These are phyloP conservation scores for Automeris io DNA, from an alignment of 2,888 invertebrate genomes.

Conservation along the genomic window DNA sequence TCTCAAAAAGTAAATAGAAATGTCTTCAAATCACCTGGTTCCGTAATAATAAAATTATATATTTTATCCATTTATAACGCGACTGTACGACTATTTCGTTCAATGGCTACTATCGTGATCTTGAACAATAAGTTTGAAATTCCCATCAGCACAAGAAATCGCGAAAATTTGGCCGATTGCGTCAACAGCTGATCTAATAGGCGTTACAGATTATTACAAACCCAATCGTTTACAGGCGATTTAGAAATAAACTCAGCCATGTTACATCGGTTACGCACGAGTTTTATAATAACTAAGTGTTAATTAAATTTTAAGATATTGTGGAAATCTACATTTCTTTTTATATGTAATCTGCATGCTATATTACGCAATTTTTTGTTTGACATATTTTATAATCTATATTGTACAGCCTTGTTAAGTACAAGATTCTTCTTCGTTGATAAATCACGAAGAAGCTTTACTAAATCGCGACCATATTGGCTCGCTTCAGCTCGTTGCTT, in stretches of 20 bases:
- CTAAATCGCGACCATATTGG: too few species aligned
- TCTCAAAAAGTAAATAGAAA: too few species aligned
- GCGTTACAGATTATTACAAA: constrained; percentile 59
- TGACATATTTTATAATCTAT: too few species aligned
- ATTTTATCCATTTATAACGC: neutral
- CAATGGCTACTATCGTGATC: constrained; percentile 44
- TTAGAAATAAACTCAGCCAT: constrained; percentile 37
- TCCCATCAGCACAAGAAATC: constrained; percentile 60
- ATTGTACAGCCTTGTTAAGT: too few species aligned
- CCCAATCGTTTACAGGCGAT: constrained; percentile 51
- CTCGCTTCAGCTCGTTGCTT: too few species aligned
- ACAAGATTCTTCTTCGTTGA: too few species aligned
- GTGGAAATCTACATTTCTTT: constrained; percentile 2
- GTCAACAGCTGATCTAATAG: constrained; percentile 51
- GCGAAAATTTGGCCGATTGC: constrained; percentile 54
- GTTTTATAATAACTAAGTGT: constrained; percentile 7
- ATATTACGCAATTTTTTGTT: neutral
- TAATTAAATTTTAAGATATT: constrained; percentile 7
- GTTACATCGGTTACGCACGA: constrained; percentile 29
- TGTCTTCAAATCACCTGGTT: too few species aligned
- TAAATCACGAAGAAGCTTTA: too few species aligned
- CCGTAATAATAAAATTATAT: neutral
- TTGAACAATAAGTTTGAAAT: constrained; percentile 55
- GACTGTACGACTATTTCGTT: constrained; percentile 3
- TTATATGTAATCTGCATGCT: neutral